Conservation (phyloP, 2,113 vertebrate species). For the Callopanchax toddi region DNA sequence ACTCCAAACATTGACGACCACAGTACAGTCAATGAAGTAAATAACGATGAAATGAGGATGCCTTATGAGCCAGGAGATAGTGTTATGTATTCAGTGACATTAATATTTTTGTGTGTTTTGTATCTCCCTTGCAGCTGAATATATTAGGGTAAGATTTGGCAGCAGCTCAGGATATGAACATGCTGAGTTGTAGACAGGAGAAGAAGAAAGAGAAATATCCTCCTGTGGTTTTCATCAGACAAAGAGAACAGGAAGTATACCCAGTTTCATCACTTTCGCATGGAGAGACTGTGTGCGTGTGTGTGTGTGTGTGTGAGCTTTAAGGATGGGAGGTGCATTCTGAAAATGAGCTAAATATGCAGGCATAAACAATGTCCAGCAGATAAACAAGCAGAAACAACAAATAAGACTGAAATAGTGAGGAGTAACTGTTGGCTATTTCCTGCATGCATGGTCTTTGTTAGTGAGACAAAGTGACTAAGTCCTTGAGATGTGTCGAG, state of each 20-base stretch:
- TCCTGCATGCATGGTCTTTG: conserved; percentile 37
- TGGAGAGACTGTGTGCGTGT: background rate
- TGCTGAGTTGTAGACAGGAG: conserved; percentile 35
- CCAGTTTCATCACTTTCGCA: conserved; percentile 29
- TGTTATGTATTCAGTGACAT: conserved; percentile 20
- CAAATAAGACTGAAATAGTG: background rate
- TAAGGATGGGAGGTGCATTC: background rate
- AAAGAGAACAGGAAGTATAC: conserved; percentile 39
- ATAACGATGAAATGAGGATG: conserved; percentile 4
- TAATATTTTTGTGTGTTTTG: conserved; percentile 34
- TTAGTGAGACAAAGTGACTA: conserved; percentile 21
- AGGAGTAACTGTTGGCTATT: conserved; percentile 29
- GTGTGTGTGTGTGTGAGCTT: background rate
- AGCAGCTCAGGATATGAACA: conserved; percentile 45
- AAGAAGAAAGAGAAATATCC: conserved; percentile 44
- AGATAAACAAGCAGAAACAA: conserved; percentile 20
- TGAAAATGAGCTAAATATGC: conserved; percentile 22
- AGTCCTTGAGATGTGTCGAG: conserved; percentile 65
- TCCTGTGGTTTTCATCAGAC: conserved; percentile 46
- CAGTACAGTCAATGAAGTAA: background rate
- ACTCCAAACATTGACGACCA: conserved; percentile 39
- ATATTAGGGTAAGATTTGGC: conserved; percentile 27
- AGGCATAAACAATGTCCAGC: conserved; percentile 14
- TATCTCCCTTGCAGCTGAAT: conserved; percentile 23
- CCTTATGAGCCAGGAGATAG: background rate